These are phyloP conservation scores for Rhombomys opimus DNA, from an alignment of 2,113 vertebrate species.

Conservation along the genomic window DNA sequence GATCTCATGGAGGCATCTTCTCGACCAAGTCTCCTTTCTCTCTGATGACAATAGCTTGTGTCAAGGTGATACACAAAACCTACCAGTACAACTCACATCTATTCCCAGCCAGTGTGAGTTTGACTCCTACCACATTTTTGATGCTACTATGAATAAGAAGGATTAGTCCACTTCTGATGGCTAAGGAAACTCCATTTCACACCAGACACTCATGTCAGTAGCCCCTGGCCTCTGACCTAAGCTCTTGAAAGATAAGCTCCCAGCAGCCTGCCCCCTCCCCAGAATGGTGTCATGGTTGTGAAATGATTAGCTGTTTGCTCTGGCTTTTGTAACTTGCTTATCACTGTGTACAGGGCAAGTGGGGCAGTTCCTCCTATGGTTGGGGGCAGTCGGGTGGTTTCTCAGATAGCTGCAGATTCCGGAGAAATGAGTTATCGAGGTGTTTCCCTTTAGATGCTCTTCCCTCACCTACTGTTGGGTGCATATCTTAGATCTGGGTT, in stretches of 20 bases:
- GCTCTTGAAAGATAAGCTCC: neutral
- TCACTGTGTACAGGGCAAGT: neutral
- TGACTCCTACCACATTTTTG: neutral
- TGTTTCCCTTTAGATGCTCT: neutral
- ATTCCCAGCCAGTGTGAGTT: neutral
- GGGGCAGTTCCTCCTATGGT: neutral
- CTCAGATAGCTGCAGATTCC: neutral
- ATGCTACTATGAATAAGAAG: neutral
- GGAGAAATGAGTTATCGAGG: neutral
- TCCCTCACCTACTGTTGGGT: neutral
- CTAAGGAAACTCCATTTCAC: neutral
- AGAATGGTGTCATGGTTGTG: neutral
- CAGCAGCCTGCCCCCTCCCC: neutral
- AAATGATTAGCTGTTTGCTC: neutral
- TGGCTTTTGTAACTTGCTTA: neutral
- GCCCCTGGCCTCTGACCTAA: neutral
- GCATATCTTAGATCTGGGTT: neutral
- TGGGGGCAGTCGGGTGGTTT: neutral
- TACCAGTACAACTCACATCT: neutral
- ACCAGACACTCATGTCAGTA: neutral
- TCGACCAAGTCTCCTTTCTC: too few relatives aligned
- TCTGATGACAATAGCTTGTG: too few relatives aligned
- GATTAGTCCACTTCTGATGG: neutral
- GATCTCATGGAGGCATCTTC: too few relatives aligned
- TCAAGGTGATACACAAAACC: too few relatives aligned